Evolutionary conservation across 2,113 vertebrate species (phyloP), one percentile per base, ranked within the genome.

Genomic region (Anser brachyrhynchus): DNA sequence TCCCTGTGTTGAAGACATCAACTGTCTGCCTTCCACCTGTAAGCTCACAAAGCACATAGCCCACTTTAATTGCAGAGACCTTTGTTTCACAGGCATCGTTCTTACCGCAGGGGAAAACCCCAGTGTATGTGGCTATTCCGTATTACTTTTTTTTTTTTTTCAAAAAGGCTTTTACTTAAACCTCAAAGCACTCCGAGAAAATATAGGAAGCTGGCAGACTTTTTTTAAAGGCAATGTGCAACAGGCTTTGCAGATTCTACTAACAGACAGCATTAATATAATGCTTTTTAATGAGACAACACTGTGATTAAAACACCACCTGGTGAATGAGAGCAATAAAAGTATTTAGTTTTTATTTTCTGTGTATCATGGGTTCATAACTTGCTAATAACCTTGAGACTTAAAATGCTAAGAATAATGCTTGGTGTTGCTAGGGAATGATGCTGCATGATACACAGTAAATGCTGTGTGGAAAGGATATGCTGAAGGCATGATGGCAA

Each of bases 381-480:
- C 80, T 91, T 67, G 37, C 58, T 84, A 84, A 90, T 95, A 93
- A 95, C 90, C 90, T 84, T 51, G 51, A 52, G 85, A 78, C 83
- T 89, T 51, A 37, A 69, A 22, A 29, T 62, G 62, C 83, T 94
- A 92, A 92, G 93, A 90, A 92, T 90, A 91, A 87, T 35, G 33
- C 14, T 91, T 78, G 7, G 5, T 79, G 90, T 93, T 97, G 96
- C 93, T 97, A 95, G 83, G 95, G 41, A 95, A 92, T 95, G 61
- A 41, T 89, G 70, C 77, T 91, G 81, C 66, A 25, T 65, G 70
- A 75, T 64, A 59, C 29, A 26, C 29, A 21, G 70, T 46, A 28
- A 67, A 70, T 22, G 20, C 29, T 90, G 14, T n/a, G 55, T 37
- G 73, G 72, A 62, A 77, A 89, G 57, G 59, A 82, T 86, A 41